Conservation (phyloP, 2,797 vertebrate genomes). For the Pangasius sanitwongsei region DNA sequence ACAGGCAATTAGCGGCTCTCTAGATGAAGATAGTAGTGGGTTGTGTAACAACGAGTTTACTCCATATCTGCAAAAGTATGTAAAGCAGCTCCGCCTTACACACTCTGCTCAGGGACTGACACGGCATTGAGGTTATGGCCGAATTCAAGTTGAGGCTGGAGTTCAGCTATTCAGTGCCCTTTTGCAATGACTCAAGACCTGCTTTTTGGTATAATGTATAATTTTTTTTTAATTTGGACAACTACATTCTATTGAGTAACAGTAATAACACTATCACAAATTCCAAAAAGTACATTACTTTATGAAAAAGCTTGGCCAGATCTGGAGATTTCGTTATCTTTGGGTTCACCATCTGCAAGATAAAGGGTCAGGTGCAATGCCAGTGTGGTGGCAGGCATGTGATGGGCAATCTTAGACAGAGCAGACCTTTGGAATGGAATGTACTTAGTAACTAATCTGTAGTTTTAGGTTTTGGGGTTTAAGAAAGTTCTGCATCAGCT, state of each 20-base stretch:
- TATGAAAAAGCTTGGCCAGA: not conserved
- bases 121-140: not conserved
- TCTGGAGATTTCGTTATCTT: not conserved
- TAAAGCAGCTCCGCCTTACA: slow-evolving; percentile 7
- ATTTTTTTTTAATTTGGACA: not conserved
- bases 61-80: slow-evolving; percentile 33
- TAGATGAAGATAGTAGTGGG: slow-evolving; percentile 11
- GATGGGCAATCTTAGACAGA: not conserved
- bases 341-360: not conserved
- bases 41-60: slow-evolving; percentile 25
- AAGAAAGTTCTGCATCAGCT: not conserved
- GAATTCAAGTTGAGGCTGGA: not conserved
- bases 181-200: not conserved
- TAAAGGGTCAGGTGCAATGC: not conserved
- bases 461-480: not conserved
- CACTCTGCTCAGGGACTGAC: not conserved
- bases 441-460: not conserved
- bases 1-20: not conserved
- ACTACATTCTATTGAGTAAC: not conserved
- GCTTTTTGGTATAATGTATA: not conserved
- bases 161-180: not conserved
- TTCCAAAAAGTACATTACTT: not conserved
- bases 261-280: not conserved
- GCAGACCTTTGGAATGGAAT: not conserved
- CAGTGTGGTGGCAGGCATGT: not conserved